These are phyloP conservation scores for Halocaridina rubra DNA, from an alignment of 2,888 invertebrate species.

Conservation along the genomic window DNA sequence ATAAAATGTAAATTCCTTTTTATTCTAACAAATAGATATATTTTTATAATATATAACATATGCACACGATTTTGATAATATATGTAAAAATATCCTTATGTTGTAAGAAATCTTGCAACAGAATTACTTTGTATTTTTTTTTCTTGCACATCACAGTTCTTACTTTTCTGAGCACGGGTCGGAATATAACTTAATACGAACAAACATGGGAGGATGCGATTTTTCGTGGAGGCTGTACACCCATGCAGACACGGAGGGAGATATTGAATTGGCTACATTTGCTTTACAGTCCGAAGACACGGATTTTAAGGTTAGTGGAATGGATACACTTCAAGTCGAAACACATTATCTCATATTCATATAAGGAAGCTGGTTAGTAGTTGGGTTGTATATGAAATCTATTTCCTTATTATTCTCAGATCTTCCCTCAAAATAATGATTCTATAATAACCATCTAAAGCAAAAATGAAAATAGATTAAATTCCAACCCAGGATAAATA, in stretches of 20 bases:
- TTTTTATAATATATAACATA: not conserved
- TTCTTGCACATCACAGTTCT: constrained; percentile 10
- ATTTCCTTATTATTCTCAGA: no score
- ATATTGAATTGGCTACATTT: constrained; percentile 74
- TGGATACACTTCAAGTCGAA: no score
- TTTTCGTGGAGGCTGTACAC: constrained; percentile 81
- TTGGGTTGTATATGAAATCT: not conserved
- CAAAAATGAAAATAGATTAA: no score
- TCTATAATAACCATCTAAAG: no score
- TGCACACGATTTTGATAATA: not conserved
- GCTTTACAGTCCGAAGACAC: constrained; percentile 77
- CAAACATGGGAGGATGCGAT: constrained; percentile 88
- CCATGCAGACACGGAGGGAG: constrained; percentile 74
- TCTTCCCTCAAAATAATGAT: no score
- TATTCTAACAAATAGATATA: not conserved
- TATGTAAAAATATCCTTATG: not conserved
- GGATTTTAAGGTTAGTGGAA: constrained; percentile 74
- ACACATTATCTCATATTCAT: no score
- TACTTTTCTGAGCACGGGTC: constrained; percentile 79
- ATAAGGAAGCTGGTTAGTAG: not conserved
- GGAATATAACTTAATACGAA: constrained; percentile 81
- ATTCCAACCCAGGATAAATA: no score
- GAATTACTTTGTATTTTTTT: not conserved
- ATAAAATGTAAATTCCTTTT: not conserved
- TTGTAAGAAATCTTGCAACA: not conserved